Conservation (phyloP, 2,113 vertebrate genomes). For the Perognathus longimembris region DNA sequence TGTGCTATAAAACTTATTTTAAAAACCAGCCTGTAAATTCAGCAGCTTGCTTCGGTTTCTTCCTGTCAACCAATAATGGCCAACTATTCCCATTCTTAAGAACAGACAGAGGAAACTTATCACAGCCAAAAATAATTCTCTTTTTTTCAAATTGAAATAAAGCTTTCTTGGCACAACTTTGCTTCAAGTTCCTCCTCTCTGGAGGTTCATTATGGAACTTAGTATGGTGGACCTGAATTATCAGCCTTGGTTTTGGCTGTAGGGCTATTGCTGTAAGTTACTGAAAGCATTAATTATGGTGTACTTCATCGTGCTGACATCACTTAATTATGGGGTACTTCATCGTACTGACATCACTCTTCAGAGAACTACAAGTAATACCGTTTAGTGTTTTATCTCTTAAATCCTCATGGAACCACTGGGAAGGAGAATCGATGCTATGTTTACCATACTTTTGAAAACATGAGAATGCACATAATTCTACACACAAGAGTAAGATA, state of each 20-base stretch:
- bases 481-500: neutral
- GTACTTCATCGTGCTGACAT: slow-evolving; percentile 1
- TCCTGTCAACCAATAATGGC: slow-evolving; percentile 50
- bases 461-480: neutral
- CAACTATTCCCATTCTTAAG: slow-evolving; percentile 56
- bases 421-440: neutral
- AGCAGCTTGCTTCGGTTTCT: slow-evolving; percentile 46
- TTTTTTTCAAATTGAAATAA: slow-evolving; percentile 1
- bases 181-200: slow-evolving; percentile 60
- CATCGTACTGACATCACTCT: slow-evolving; percentile 28
- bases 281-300: neutral
- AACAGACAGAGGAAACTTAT: slow-evolving; percentile 58
- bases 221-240: slow-evolving; percentile 52
- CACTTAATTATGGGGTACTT: slow-evolving; percentile 18
- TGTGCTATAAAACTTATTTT: slow-evolving; percentile 62
- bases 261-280: neutral
- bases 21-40: slow-evolving; percentile 76
- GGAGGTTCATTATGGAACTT: slow-evolving; percentile 41
- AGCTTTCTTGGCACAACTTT: slow-evolving; percentile 53
- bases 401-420: slow-evolving; percentile 5
- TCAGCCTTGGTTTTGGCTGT: slow-evolving; percentile 58
- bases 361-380: slow-evolving; percentile 18
- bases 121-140: slow-evolving; percentile 61
- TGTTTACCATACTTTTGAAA: slow-evolving; percentile 25
- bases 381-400: neutral